Evolutionary conservation across 2,888 invertebrate species (phyloP).

Genomic region (Neuroscelio doddi): DNA sequence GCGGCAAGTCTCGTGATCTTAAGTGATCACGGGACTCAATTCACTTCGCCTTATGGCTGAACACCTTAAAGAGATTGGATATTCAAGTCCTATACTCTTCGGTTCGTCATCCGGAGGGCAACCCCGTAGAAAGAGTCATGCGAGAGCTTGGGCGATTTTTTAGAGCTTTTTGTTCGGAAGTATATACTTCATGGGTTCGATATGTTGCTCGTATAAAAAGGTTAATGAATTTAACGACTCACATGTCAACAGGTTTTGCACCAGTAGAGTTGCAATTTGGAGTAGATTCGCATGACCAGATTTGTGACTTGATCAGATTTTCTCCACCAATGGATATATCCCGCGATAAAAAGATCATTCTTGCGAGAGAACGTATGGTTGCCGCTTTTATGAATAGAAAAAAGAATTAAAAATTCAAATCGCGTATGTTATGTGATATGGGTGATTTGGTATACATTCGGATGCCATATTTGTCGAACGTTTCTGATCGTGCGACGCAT

Average conservation of each 20-base stretch:
- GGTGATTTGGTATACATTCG: too few species aligned
- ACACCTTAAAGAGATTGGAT: constrained; percentile 1
- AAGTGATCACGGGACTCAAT: constrained; percentile 25
- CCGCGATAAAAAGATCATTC: neutral
- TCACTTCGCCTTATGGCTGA: constrained; percentile 17
- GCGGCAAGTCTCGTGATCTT: constrained; percentile 7
- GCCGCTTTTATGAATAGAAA: too few species aligned
- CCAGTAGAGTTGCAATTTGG: neutral
- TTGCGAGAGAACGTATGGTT: neutral
- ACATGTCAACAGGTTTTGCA: constrained; percentile 4
- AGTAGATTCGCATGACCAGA: too few species aligned
- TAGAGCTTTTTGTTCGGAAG: neutral
- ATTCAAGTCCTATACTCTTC: constrained; percentile 13
- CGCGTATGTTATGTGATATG: too few species aligned
- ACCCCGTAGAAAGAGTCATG: constrained; percentile 6
- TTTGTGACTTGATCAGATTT: neutral
- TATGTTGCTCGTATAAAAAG: neutral
- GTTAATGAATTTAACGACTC: neutral
- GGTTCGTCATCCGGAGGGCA: constrained; percentile 9
- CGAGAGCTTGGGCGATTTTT: neutral
- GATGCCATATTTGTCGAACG: too few species aligned
- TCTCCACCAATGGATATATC: neutral
- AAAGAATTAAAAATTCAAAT: too few species aligned
- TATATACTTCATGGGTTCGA: neutral
- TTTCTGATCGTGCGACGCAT: too few species aligned